Percentiles rank a stretch among this genome's conserved stretches.
phyloP scores from a whole-genome alignment of 2,888 invertebrate genomes.

The Melieria crassipennis region DNA sequence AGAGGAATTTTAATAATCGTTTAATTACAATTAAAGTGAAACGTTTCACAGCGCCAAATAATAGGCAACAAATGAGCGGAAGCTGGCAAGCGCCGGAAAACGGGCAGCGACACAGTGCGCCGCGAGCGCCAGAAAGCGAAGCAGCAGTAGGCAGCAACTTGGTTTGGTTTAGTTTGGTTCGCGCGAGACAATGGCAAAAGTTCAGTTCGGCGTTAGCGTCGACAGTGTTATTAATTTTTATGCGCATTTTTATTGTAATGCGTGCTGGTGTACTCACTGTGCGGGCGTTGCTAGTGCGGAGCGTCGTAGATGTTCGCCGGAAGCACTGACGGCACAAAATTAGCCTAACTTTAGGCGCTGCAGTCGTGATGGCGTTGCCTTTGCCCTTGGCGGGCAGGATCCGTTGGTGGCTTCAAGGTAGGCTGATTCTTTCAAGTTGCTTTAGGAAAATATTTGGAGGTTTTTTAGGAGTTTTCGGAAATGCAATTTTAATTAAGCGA shows the following conservation, averaged over 20 bases:
- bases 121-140: neutral
- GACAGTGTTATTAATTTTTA: conserved; percentile 27
- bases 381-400: neutral
- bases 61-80: conserved; percentile 4
- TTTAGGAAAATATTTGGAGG: conserved; percentile 24
- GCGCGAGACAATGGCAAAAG: conserved; percentile 21
- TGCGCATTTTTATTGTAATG: conserved; percentile 19
- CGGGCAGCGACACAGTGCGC: neutral
- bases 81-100: neutral
- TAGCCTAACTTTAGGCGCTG: conserved; percentile 36
- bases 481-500: conserved; percentile 30
- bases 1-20: conserved; percentile 43
- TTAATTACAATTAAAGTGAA: conserved; percentile 43
- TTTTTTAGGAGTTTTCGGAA: neutral
- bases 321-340: conserved; percentile 24
- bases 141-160: conserved; percentile 3
- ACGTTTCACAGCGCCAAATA: conserved; percentile 11
- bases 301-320: neutral
- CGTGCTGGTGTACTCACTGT: no score
- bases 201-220: conserved; percentile 1
- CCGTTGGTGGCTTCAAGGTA: conserved; percentile 10
- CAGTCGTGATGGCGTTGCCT: conserved; percentile 5
- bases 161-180: conserved; percentile 3
- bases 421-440: conserved; percentile 28
- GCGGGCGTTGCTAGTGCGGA: no score